Evolutionary conservation across 2,113 vertebrate genomes (phyloP), one percentile per base, ranked within the genome.

Genomic region (Oxyruncus cristatus): DNA sequence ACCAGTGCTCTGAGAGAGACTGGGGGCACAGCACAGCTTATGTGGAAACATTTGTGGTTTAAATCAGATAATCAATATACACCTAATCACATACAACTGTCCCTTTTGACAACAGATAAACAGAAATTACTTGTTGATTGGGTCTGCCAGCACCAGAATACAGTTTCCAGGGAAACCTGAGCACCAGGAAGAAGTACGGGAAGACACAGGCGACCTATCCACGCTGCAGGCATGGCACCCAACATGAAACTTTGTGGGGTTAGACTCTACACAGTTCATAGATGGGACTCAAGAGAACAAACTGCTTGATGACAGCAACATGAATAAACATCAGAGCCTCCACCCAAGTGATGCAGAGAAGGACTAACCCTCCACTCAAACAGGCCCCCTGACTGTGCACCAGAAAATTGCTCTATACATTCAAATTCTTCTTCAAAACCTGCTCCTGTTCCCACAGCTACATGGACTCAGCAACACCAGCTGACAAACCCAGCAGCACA

Each of bases 101-200:
- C 92, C 82, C 91, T 90, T 93, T 88, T 88, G 85, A 91, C 87
- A 91, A 68, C 74, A 89, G 58, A 83, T 49, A 87, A 84, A 92
- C 70, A 94, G 84, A 81, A 96, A 82, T 95, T 65, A 79, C 62
- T 75, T 49, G 72, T 46, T 49, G 35, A 59, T 33, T 56, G 56
- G 22, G 30, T 66, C 80, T 74, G 68, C 59, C 10, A 67, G 75
- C 42, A 84, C 30, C 46, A 81, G 56, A 84, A 87, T 17, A 19
- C 76, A 44, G 52, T 49, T 68, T 75, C 41, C 89, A 88, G 66
- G 16, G 58, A 82, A 82, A 68, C 2, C 0, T 10, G 59, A 82
- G 47, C 22, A 39, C 4, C 32, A 66, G 67, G 21, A 46, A 37
- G 62, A 83, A 89, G 42, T 33, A 44, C 63, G 65, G 75, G 63